Evolutionary conservation across 2,797 vertebrate species (phyloP).

Genomic region (Sebastes itinus): DNA sequence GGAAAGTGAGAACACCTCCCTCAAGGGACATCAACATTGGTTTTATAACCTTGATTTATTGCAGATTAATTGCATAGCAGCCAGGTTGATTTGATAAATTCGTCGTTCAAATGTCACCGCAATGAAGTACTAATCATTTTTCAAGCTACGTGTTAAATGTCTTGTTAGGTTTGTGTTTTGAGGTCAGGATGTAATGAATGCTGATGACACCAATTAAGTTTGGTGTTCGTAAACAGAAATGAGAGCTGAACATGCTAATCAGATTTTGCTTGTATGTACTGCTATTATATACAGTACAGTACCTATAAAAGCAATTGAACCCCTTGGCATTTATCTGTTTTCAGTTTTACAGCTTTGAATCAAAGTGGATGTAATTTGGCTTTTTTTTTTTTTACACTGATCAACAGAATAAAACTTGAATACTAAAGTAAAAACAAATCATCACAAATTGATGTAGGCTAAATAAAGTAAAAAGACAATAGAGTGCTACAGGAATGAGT

Average conservation of each 20-base stretch:
- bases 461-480: not conserved
- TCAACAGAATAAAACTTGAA: not conserved
- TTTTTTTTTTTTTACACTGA: not conserved
- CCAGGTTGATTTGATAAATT: constrained; percentile 41
- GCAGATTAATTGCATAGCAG: constrained; percentile 42
- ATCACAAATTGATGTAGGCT: not conserved
- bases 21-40: constrained; percentile 32
- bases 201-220: constrained; percentile 28
- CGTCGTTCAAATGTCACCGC: constrained; percentile 50
- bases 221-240: not conserved
- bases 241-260: not conserved
- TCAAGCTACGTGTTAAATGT: constrained; percentile 24
- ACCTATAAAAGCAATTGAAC: not conserved
- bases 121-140: constrained; percentile 46
- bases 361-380: not conserved
- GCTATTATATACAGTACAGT: not conserved
- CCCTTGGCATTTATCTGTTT: not conserved
- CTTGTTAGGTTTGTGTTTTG: not conserved
- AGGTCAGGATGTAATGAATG: constrained; percentile 35
- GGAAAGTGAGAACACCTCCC: not conserved
- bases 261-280: not conserved
- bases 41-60: constrained; percentile 44
- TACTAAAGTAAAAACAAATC: not conserved
- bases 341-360: not conserved
- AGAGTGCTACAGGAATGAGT: not conserved